A percentile compares a stretch with the other conserved stretches of the same genome.
phyloP scores from a whole-genome alignment of 2,888 invertebrate species.

The Amiota mariae region DNA sequence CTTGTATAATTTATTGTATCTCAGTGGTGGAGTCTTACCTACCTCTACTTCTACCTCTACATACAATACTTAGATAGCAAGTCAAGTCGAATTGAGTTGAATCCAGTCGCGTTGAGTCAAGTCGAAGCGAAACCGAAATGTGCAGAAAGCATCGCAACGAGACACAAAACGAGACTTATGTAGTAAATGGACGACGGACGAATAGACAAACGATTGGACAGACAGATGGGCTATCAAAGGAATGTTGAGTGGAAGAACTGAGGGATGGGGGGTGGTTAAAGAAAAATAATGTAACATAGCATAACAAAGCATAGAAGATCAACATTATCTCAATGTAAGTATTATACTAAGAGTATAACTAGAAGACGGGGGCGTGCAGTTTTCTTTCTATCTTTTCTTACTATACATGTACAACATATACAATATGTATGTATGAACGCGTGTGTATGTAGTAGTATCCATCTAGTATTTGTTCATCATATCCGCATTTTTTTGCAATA shows the following conservation, averaged over 20 bases:
- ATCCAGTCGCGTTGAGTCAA: constrained; percentile 1
- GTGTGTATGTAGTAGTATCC: background rate
- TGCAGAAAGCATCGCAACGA: constrained; percentile 33
- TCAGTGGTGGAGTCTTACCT: background rate
- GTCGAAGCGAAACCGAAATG: constrained; percentile 36
- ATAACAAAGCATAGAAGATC: no score
- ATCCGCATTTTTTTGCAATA: constrained; percentile 62
- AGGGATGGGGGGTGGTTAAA: no score
- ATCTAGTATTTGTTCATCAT: constrained; percentile 45
- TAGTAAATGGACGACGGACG: constrained; percentile 3
- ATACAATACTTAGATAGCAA: constrained; percentile 21
- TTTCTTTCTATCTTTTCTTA: constrained; percentile 39
- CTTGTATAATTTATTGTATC: constrained; percentile 57
- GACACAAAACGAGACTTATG: constrained; percentile 16
- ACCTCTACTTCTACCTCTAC: no score
- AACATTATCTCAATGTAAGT: no score
- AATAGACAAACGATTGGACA: background rate
- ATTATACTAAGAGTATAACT: constrained; percentile 11
- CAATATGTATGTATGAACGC: constrained; percentile 14
- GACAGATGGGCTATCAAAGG: background rate
- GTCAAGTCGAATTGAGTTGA: constrained; percentile 38
- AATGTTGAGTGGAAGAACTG: no score
- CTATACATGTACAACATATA: constrained; percentile 9
- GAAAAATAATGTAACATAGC: no score
- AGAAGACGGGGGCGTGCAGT: constrained; percentile 40